These are phyloP conservation scores for Crotophaga sulcirostris DNA, from an alignment of 2,113 vertebrate genomes.

Conservation along the genomic window DNA sequence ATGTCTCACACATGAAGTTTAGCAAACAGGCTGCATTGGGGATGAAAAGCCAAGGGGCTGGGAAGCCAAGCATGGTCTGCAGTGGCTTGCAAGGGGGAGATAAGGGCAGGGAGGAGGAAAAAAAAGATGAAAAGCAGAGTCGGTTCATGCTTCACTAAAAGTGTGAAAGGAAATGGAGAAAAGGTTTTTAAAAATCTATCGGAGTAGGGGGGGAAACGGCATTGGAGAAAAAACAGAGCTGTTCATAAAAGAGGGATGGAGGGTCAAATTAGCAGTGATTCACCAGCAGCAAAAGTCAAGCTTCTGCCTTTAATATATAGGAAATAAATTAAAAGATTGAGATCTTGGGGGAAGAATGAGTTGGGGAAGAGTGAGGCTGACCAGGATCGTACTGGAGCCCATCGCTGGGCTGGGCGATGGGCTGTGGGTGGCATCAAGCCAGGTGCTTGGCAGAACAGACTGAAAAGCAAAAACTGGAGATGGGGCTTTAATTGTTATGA, in stretches of 20 bases:
- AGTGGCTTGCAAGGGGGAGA: neutral
- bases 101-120: neutral
- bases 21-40: neutral
- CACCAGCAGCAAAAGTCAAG: neutral
- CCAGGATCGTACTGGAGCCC: neutral
- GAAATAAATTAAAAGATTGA: neutral
- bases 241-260: neutral
- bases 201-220: neutral
- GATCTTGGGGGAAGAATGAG: neutral
- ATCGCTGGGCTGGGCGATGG: neutral
- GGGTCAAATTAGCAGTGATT: neutral
- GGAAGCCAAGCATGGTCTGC: fast-evolving
- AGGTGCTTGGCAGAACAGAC: neutral
- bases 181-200: neutral
- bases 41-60: neutral
- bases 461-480: neutral
- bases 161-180: neutral
- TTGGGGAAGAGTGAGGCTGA: neutral
- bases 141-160: fast-evolving
- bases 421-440: neutral
- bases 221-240: neutral
- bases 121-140: neutral
- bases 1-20: neutral
- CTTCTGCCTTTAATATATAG: neutral
- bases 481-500: neutral